Evolutionary conservation across 2,113 vertebrate species (phyloP), one percentile per base, ranked within the genome.

Genomic region (Plotosus lineatus): DNA sequence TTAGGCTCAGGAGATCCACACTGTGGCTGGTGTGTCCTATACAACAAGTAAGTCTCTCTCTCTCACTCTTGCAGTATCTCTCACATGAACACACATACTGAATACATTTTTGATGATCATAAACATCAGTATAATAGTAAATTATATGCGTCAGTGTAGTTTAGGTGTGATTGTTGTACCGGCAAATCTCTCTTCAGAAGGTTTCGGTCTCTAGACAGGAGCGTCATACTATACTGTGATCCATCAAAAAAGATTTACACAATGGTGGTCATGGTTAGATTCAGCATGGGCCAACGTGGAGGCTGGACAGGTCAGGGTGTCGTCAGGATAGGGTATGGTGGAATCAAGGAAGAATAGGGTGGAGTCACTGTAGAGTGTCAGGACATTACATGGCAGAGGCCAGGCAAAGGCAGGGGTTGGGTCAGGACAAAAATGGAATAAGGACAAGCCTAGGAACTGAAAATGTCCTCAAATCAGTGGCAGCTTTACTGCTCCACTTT

Each of bases 11-110:
- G 93, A 71, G 97, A 98, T 85, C 97, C 97, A 17, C 97, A 98
- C 89, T 98, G 97, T 0, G 97, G 97, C 89, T 98, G 97, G 97
- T 98, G 97, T 82, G 95, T 98, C 83, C 94, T 98, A 15, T 93
- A 96, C 80, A 98, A 97, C 88, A 87, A 91, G 97, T 98, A 85
- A 98, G 97, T 97, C 82, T 66, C n/a, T 61, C 42, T n/a, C n/a
- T n/a, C n/a, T n/a, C 48, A 72, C 69, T 31, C 15, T 17, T 4
- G 28, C 36, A 40, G n/a, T n/a, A n/a, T n/a, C 38, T 6, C 40
- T 31, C 69, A 72, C 69, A 50, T 69, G 36, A 26, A 50, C 31
- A 69, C 65, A 77, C 66, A 33, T 26, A 48, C 68, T n/a, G n/a
- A n/a, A 60, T 36, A 80, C 66, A 80, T 12, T 56, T 56, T 11